Evolutionary conservation across 2,797 vertebrate genomes (phyloP).

Genomic region (Molossus alvarezi): DNA sequence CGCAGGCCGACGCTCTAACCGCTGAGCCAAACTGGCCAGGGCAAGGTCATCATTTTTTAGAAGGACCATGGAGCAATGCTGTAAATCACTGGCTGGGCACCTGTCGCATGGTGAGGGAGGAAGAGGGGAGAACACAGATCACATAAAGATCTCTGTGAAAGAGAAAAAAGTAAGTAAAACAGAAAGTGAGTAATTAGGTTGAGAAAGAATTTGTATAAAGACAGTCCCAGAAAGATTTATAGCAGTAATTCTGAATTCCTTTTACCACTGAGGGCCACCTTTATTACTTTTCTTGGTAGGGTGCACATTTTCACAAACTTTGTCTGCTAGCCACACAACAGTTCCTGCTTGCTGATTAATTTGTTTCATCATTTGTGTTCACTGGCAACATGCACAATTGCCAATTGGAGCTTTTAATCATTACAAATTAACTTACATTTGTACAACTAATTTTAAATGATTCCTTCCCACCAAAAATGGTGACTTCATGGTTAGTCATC

Average conservation of each 20-base stretch:
- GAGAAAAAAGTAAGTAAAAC: slow-evolving; percentile 13
- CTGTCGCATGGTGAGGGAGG: neutral
- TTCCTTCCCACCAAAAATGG: neutral
- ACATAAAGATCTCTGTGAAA: slow-evolving; percentile 25
- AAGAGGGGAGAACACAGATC: neutral
- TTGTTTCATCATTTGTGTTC: slow-evolving; percentile 18
- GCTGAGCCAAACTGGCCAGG: no score
- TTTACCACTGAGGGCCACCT: neutral
- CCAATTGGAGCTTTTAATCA: neutral
- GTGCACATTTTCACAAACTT: neutral
- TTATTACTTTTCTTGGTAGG: slow-evolving; percentile 45
- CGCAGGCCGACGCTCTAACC: no score
- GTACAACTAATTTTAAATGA: neutral
- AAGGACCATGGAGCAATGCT: neutral
- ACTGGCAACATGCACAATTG: neutral
- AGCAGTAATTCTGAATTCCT: neutral
- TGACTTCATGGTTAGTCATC: neutral
- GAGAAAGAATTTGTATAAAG: slow-evolving; percentile 31
- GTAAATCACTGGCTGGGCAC: neutral
- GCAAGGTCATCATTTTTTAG: no score
- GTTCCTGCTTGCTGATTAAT: slow-evolving; percentile 33
- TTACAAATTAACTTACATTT: neutral
- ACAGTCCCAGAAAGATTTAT: neutral
- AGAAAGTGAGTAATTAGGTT: slow-evolving; percentile 32
- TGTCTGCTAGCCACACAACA: neutral